Percentiles rank a stretch among this genome's conserved stretches.
These are phyloP conservation scores for Rutilus rutilus DNA, from an alignment of 2,113 vertebrate species.

Conservation along the genomic window DNA sequence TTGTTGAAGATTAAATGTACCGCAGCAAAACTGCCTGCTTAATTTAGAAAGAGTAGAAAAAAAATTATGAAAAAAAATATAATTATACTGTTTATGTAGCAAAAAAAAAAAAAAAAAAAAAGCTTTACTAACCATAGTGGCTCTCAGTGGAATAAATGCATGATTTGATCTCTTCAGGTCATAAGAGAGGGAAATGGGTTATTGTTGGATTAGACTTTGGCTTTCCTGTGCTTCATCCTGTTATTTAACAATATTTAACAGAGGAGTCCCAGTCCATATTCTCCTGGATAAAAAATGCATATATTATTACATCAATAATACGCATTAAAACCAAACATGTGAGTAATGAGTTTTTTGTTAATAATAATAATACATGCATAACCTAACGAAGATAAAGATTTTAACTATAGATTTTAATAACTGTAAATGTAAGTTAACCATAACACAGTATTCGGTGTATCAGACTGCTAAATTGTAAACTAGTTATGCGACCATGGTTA, in stretches of 20 bases:
- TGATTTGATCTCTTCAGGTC: background rate
- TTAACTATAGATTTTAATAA: too few relatives aligned
- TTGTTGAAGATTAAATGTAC: background rate
- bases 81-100: background rate
- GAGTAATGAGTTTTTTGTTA: background rate
- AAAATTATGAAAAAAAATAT: background rate
- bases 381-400: too few relatives aligned
- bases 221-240: constrained; percentile 21
- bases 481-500: background rate
- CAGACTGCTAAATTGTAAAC: background rate
- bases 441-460: background rate
- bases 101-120: background rate
- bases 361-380: background rate
- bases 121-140: background rate
- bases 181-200: background rate
- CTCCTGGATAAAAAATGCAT: background rate
- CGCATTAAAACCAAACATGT: background rate
- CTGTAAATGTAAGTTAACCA: background rate
- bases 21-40: background rate
- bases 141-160: background rate
- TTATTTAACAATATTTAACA: constrained; percentile 15
- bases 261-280: background rate
- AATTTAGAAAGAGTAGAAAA: background rate
- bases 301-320: background rate
- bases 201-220: constrained; percentile 2